Evolutionary conservation across 2,888 invertebrate species (phyloP).

Genomic region (Philaethria dido): DNA sequence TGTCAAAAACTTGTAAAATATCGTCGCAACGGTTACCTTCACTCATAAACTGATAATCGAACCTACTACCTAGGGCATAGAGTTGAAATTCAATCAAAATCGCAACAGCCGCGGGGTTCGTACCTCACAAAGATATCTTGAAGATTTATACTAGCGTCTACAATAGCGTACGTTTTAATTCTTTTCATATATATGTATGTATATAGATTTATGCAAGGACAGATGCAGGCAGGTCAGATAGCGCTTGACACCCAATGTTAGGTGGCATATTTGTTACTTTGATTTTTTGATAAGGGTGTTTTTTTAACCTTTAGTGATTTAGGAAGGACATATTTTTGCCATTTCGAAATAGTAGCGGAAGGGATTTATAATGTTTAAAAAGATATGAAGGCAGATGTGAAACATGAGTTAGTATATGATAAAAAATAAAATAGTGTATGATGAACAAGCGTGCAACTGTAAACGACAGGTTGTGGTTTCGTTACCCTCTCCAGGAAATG

Average conservation of each 20-base stretch:
- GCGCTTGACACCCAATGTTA: slow-evolving; percentile 63
- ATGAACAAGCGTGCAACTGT: too few species aligned
- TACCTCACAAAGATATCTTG: slow-evolving; percentile 80
- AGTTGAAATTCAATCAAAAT: slow-evolving; percentile 47
- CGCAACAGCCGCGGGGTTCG: slow-evolving; percentile 68
- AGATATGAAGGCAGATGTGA: too few species aligned
- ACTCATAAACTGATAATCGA: neutral
- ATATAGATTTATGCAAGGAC: slow-evolving; percentile 80
- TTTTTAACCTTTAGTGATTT: slow-evolving; percentile 16
- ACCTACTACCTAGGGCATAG: slow-evolving; percentile 10
- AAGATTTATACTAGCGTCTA: slow-evolving; percentile 81
- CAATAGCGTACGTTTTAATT: slow-evolving; percentile 83
- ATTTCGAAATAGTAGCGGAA: too few species aligned
- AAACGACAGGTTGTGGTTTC: too few species aligned
- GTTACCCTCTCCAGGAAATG: too few species aligned
- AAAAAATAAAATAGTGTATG: too few species aligned
- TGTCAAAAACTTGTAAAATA: slow-evolving; percentile 89
- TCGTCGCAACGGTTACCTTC: slow-evolving; percentile 58
- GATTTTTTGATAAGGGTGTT: slow-evolving; percentile 29
- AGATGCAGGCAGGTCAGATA: slow-evolving; percentile 72
- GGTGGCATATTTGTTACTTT: slow-evolving; percentile 33
- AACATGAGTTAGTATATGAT: too few species aligned
- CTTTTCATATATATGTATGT: slow-evolving; percentile 68
- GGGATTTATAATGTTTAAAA: too few species aligned
- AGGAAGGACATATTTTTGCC: too few species aligned